Evolutionary conservation across 35 echinoderm and acorn worm genomes (phyloP), one percentile per base, ranked within the genome.

Genomic region (Apostichopus parvimensis): DNA sequence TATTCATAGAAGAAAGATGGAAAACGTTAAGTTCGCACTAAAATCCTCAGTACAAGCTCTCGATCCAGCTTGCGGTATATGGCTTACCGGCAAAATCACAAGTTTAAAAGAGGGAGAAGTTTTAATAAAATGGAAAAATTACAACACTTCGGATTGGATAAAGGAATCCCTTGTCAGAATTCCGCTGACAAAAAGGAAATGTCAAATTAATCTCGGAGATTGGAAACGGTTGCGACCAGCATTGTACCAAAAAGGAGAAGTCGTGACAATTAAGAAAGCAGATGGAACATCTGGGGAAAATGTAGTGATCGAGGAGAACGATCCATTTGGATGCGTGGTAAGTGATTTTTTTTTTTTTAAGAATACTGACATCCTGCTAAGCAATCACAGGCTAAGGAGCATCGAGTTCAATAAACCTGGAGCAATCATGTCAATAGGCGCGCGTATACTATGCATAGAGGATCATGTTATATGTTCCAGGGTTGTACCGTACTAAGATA

Each of bases 291-390:
- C 28, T 53, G 17, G 79, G 8, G 79, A 45, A 7, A 45, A 81
- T 6, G 17, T 81, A 17, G 8, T 81, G 12, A 56, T 81, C 21
- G 79, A 81, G 54, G 54, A 52, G 28, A 81, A 81, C 26, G 79
- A 81, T 56, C 79, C 79, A 53, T 81, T 81, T 56, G 54, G 28
- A 52, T 81, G 79, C 15, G 26, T 53, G 79, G 79, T 81, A 56
- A 81, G 79, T 81, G 4, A 6, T 28, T 28, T 1, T 1, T 28
- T 28, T 1, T 28, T 28, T 28, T 28, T 1, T 28, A 28, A 28
- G 26, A 28, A 28, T 28, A 28, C 26, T 28, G 26, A 28, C 26
- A 28, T 28, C 26, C 26, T 28, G 26, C 26, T 28, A 1, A 28
- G 26, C 26, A 28, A 28, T 28, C 26, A 28, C 26, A 28, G 26